These are phyloP conservation scores for Hetaerina titia DNA, from an alignment of 2,888 invertebrate genomes.

Conservation along the genomic window DNA sequence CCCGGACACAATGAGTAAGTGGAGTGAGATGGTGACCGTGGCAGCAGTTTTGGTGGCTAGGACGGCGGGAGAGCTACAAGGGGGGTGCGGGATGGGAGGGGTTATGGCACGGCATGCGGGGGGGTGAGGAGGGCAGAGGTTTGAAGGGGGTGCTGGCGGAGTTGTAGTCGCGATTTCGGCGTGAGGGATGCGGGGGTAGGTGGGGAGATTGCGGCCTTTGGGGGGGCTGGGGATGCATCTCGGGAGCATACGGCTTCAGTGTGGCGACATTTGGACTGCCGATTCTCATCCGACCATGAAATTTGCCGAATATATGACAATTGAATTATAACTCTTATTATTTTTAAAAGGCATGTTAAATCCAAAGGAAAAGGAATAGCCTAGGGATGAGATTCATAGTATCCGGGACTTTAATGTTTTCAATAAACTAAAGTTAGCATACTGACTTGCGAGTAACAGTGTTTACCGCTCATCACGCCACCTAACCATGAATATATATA, in stretches of 20 bases:
- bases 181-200: neutral
- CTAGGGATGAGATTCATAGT: neutral
- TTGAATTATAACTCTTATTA: neutral
- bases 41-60: slow-evolving; percentile 40
- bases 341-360: neutral
- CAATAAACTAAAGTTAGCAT: neutral
- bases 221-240: neutral
- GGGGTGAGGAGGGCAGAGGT: neutral
- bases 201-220: neutral
- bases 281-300: neutral
- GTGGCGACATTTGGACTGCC: neutral
- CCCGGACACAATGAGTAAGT: slow-evolving; percentile 69
- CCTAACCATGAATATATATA: neutral
- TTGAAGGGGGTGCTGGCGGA: neutral
- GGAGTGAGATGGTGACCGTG: slow-evolving; percentile 40
- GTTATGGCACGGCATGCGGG: neutral
- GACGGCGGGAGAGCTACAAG: slow-evolving; percentile 1
- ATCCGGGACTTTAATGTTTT: neutral
- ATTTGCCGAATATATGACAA: neutral
- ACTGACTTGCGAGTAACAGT: neutral
- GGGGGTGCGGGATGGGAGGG: neutral
- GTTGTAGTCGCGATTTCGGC: slow-evolving; percentile 70
- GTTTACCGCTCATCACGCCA: neutral
- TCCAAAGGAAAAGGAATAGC: neutral
- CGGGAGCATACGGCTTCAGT: neutral